Evolutionary conservation across 30 jellyfish, hydroid and myxozoan genomes (phyloP), one percentile per base, ranked within the genome.

Genomic region (Aurelia aurita complex sp. Pacific): DNA sequence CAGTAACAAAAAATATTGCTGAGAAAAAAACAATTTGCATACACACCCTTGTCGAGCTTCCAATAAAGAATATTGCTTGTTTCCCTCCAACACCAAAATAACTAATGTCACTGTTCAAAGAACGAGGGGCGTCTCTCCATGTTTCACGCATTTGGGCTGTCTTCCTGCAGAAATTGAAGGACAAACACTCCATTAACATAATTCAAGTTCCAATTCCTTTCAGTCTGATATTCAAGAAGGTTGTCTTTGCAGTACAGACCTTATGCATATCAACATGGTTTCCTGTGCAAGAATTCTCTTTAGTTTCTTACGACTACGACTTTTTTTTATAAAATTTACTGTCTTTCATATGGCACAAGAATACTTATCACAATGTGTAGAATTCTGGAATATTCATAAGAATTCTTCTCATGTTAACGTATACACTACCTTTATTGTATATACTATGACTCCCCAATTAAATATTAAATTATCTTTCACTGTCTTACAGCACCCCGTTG

Each of bases 71-170:
- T 60, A 87, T 79, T 18, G 96, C 96, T 54, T 87, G 96, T 77
- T 87, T 87, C 35, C 96, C 96, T 13, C 96, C 96, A 57, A 87
- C 96, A 0, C 96, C 96, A 77, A 87, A 87, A 70, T 87, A 87
- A 53, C 96, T 77, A 14, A 87, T 87, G 51, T 87, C 96, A 77
- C 96, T 87, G 81, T 87, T 87, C 34, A 87, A 60, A n/a, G 90
- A 87, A 9, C 96, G 85, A 19, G 96, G 90, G 3, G 65, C 54
- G 40, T 77, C 79, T 18, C 59, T 50, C 12, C 66, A 18, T 2
- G 54, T 29, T 15, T 53, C 35, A 34, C 32, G 46, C 3, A 36
- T 35, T 53, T 43, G 51, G 43, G 73, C 52, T 1, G 81, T 80
- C 50, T 80, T 80, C 51, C 89, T 80, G 63, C 34, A 65, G 10